Percentiles rank a stretch among this genome's conserved stretches.
Conservation (phyloP, 2,888 invertebrate species). For the Synergus umbraculus region DNA sequence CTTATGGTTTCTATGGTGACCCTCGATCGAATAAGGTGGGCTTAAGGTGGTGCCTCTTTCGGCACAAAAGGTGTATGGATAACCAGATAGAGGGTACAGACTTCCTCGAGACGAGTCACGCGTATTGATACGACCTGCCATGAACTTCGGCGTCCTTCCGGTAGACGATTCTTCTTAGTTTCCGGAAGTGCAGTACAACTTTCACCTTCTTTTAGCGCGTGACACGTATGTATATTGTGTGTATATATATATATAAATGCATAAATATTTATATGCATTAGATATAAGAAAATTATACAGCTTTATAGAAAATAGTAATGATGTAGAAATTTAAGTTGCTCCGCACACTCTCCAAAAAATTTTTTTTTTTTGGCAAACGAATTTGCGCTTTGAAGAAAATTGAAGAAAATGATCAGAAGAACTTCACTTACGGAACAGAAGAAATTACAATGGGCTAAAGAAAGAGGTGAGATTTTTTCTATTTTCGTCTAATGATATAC, state of each 20-base stretch:
- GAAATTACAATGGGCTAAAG: constrained; percentile 94
- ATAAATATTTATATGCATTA: background rate
- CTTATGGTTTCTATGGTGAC: constrained; percentile 71
- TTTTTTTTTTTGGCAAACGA: background rate
- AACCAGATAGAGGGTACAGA: constrained; percentile 4
- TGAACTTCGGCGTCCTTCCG: constrained; percentile 29
- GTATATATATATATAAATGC: background rate
- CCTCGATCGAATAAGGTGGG: constrained; percentile 64
- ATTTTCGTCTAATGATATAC: background rate
- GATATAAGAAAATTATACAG: background rate
- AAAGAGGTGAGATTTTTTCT: constrained; percentile 85
- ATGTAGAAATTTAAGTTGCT: constrained; percentile 15
- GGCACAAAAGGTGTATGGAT: constrained; percentile 33
- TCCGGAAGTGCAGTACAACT: constrained; percentile 33
- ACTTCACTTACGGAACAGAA: constrained; percentile 90
- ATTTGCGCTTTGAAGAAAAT: background rate
- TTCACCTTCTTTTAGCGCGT: constrained; percentile 14
- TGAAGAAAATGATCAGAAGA: constrained; percentile 59
- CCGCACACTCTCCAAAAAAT: background rate
- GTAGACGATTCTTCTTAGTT: constrained; percentile 18
- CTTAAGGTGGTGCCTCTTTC: constrained; percentile 44
- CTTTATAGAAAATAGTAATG: background rate
- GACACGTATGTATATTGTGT: constrained; percentile 32
- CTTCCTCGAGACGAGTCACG: constrained; percentile 39
- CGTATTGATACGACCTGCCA: constrained; percentile 44